These are phyloP conservation scores for Shinisaurus crocodilurus DNA, from an alignment of 2,113 vertebrate genomes.

Conservation along the genomic window DNA sequence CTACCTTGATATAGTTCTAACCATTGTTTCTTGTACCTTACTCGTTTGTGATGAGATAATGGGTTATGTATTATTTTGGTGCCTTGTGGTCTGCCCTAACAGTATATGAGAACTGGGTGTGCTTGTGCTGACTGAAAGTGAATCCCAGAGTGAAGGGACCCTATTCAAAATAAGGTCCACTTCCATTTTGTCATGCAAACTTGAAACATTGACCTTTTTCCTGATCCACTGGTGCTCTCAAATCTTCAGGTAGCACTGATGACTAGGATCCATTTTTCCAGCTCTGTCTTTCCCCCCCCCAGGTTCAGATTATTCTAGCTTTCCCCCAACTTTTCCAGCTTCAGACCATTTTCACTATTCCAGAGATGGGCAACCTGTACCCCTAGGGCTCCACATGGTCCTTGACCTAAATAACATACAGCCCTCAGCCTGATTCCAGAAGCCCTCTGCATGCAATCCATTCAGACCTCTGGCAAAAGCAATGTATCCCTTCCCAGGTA, in stretches of 20 bases:
- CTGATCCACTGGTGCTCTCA: neutral
- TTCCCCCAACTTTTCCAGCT: too few species aligned
- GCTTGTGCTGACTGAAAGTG: neutral
- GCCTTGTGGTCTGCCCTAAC: neutral
- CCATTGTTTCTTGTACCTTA: neutral
- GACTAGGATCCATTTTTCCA: neutral
- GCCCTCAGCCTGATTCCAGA: too few species aligned
- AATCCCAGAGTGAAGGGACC: neutral
- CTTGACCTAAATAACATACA: too few species aligned
- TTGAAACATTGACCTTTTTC: neutral
- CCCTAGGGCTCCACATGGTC: too few species aligned
- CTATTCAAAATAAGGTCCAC: too few species aligned
- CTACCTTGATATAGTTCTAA: neutral
- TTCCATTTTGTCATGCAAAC: neutral
- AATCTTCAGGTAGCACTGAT: neutral
- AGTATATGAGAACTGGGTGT: neutral
- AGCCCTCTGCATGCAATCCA: too few species aligned
- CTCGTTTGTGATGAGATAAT: neutral
- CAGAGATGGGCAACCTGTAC: too few species aligned
- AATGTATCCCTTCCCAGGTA: too few species aligned
- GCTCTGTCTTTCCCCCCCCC: too few species aligned
- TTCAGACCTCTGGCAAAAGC: too few species aligned
- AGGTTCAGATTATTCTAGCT: too few species aligned
- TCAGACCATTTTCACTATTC: too few species aligned
- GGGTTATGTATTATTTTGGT: neutral